Conservation (phyloP, 2,888 invertebrate genomes). For the Agriotes lineatus region DNA sequence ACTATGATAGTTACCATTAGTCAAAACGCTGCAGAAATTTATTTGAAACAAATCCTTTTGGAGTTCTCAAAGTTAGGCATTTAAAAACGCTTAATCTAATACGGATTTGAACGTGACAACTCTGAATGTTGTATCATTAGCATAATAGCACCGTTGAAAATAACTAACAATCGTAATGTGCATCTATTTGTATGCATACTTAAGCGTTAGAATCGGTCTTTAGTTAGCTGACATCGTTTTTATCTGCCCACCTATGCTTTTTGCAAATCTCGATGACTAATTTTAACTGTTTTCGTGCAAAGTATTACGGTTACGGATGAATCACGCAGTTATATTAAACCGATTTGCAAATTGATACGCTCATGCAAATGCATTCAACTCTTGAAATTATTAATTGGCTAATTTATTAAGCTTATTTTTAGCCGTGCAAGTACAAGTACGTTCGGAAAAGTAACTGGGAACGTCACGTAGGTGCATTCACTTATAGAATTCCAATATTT, state of each 20-base stretch:
- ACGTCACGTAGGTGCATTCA: background rate
- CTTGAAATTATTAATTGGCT: constrained; percentile 25
- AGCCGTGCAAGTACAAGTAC: constrained; percentile 5
- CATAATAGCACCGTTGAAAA: constrained; percentile 29
- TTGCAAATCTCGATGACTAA: constrained; percentile 35
- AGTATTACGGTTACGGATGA: constrained; percentile 26
- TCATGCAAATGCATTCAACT: constrained; percentile 4
- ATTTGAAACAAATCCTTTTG: too few relatives aligned
- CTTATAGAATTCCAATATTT: constrained; percentile 9
- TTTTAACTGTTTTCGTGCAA: constrained; percentile 27
- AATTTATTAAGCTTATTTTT: constrained; percentile 24
- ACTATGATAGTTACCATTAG: too few relatives aligned
- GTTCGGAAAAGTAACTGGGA: constrained; percentile 5
- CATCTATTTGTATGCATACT: constrained; percentile 13
- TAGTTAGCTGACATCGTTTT: constrained; percentile 23
- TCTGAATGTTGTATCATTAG: constrained; percentile 41
- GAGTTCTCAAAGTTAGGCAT: too few relatives aligned
- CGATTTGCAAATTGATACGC: constrained; percentile 26
- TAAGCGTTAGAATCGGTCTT: constrained; percentile 11
- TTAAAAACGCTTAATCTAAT: too few relatives aligned
- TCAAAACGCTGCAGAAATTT: too few relatives aligned
- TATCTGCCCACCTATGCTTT: constrained; percentile 31
- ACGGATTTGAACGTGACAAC: too few relatives aligned
- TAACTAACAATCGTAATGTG: background rate
- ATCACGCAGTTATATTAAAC: constrained; percentile 23